Base-by-base conservation (phyloP, 2,888 invertebrate species). In the Strigamia transsilvanica region DNA sequence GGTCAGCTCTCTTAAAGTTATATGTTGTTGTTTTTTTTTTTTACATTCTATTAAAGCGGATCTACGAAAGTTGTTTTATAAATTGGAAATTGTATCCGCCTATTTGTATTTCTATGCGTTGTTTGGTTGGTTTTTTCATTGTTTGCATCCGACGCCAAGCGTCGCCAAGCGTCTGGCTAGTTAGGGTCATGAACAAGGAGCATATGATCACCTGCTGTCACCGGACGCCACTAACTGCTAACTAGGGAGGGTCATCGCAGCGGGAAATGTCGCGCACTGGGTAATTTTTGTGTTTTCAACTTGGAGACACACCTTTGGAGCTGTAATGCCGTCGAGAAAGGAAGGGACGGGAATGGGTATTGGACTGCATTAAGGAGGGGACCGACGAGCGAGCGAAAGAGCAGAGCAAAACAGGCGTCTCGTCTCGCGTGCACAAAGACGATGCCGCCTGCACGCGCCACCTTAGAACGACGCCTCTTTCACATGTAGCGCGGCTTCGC, bases 211-310 rank as follows among this genome's bases (percentile, higher is more conserved):
- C 46, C 46, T 46, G 46, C 46, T 46, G 46, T 46, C 61, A 61
- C 23, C 23, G 23, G 61, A 61, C 18, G 61, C 61, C 61, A 18
- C 1, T 61, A 61, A 61, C 46, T 46, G 46, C 46, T 46, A 46
- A 46, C 46, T 61, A 23, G 23, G 61, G 18, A 18, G 61, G 61
- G 61, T 61, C 61, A 18, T 18, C 61, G 18, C 61, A 61, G 61
- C 61, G 61, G 61, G 61, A 61, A 61, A 61, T 61, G 61, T 21
- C 61, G 61, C 61, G 61, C 61, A 61, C 61, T 61, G 61, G 18
- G 61, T 61, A 61, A 61, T 61, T 61, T 61, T 61, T 61, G 61
- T 61, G 61, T 61, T 61, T 61, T 61, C 61, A 61, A 61, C 61
- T 61, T 61, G 61, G 61, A 61, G 61, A 61, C 61, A 23, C 61